phyloP scores from a whole-genome alignment of 2,797 vertebrate genomes.

The Liparis tanakae region DNA sequence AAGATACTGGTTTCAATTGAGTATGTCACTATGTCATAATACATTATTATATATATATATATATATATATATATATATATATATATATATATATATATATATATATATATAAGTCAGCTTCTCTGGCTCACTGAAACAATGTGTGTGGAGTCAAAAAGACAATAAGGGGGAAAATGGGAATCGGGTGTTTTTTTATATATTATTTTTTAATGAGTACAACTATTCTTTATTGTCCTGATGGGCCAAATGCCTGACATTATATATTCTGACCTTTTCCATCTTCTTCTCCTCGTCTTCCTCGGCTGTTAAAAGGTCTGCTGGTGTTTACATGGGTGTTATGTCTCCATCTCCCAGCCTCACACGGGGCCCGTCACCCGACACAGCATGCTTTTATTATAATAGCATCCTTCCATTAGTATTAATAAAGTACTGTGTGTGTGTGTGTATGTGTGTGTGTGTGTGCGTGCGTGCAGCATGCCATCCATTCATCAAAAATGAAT shows the following conservation, averaged over 20 bases:
- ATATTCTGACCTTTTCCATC: slow-evolving; percentile 42
- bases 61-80: neutral
- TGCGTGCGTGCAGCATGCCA: slow-evolving; percentile 34
- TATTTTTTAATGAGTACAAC: slow-evolving; percentile 12
- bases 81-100: neutral
- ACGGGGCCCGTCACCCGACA: slow-evolving; percentile 64
- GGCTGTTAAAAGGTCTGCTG: slow-evolving; percentile 70
- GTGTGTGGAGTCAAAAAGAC: slow-evolving; percentile 3
- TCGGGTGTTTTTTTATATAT: neutral
- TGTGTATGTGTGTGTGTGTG: slow-evolving; percentile 10
- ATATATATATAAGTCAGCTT: slow-evolving; percentile 1
- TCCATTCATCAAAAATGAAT: slow-evolving; percentile 80
- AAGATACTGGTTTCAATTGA: neutral
- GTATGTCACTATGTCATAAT: neutral
- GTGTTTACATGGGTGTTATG: slow-evolving; percentile 80
- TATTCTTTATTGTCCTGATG: slow-evolving; percentile 11
- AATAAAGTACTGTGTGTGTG: slow-evolving; percentile 56
- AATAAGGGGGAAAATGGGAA: neutral
- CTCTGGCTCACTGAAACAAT: neutral
- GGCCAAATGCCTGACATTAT: slow-evolving; percentile 20
- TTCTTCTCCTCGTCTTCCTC: slow-evolving; percentile 38
- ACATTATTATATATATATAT: neutral
- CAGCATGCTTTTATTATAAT: slow-evolving; percentile 76
- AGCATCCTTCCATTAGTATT: slow-evolving; percentile 76
- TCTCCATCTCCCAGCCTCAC: slow-evolving; percentile 63